A percentile compares a stretch with the other conserved stretches of the same genome.
Evolutionary conservation across 2,888 invertebrate species (phyloP).

Genomic region (Dusona sp.): DNA sequence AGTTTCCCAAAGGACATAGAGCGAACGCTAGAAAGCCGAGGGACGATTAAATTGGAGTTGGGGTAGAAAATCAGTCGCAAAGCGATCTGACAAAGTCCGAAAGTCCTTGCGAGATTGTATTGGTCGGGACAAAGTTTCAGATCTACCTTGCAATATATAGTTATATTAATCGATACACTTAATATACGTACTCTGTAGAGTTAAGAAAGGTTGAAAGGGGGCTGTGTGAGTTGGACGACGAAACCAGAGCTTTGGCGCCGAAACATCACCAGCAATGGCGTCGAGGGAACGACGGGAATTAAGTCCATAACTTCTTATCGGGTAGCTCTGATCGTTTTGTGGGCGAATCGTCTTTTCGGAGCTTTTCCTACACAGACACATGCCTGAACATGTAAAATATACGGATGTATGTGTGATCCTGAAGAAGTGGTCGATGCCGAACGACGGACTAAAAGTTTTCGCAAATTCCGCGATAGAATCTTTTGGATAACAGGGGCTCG

Average conservation of each 20-base stretch:
- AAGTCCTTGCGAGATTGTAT: constrained; percentile 43
- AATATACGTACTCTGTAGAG: not conserved
- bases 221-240: constrained; percentile 9
- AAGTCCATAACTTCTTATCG: constrained; percentile 62
- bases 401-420: not conserved
- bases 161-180: constrained; percentile 17
- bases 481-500: constrained; percentile 22
- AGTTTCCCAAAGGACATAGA: not conserved
- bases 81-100: constrained; percentile 34
- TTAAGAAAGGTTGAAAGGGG: constrained; percentile 16
- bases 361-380: constrained; percentile 11
- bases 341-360: constrained; percentile 45
- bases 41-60: not conserved
- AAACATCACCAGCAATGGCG: constrained; percentile 23
- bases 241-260: constrained; percentile 30
- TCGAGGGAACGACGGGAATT: constrained; percentile 45
- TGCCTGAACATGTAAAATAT: constrained; percentile 4
- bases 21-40: not conserved
- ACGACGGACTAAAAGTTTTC: constrained; percentile 41
- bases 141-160: constrained; percentile 2
- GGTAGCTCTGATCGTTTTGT: constrained; percentile 52
- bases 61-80: constrained; percentile 25
- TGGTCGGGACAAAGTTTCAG: constrained; percentile 21
- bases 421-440: constrained; percentile 31
- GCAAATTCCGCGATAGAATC: constrained; percentile 42